Evolutionary conservation across 2,888 invertebrate genomes (phyloP).

Genomic region (Lomographa bimaculata): DNA sequence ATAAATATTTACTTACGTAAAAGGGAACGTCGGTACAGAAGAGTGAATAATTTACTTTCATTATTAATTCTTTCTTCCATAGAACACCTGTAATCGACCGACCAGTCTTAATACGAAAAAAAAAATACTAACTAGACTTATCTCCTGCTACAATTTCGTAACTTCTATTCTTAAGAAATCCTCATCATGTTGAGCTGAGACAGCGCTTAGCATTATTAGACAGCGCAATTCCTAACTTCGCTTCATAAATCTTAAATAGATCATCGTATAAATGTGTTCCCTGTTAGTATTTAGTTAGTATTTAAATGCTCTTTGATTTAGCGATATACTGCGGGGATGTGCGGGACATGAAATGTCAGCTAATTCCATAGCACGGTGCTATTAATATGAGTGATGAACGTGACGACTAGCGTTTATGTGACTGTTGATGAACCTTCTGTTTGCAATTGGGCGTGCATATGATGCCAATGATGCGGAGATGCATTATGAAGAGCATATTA

Average conservation of each 20-base stretch:
- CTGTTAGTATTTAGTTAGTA: slow-evolving; percentile 33
- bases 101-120: no score
- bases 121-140: no score
- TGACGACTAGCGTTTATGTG: slow-evolving; percentile 17
- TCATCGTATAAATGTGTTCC: slow-evolving; percentile 28
- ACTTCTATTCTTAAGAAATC: slow-evolving; percentile 7
- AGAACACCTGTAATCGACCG: no score
- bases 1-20: no score
- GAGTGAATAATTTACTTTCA: no score
- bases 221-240: slow-evolving; percentile 8
- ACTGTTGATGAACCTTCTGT: slow-evolving; percentile 21
- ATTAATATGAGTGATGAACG: slow-evolving; percentile 47
- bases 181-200: background rate
- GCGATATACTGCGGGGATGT: slow-evolving; percentile 26
- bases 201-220: slow-evolving; percentile 12
- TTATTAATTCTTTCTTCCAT: no score
- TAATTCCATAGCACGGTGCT: slow-evolving; percentile 46
- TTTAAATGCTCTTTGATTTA: slow-evolving; percentile 38
- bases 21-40: no score
- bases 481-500: no score
- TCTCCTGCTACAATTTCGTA: no score
- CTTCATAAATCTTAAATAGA: slow-evolving; percentile 26
- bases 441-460: slow-evolving; percentile 4
- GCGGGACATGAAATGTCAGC: slow-evolving; percentile 25
- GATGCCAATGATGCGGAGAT: background rate